phyloP scores from a whole-genome alignment of 2,888 invertebrate genomes.

The Sminthurides aquaticus region DNA sequence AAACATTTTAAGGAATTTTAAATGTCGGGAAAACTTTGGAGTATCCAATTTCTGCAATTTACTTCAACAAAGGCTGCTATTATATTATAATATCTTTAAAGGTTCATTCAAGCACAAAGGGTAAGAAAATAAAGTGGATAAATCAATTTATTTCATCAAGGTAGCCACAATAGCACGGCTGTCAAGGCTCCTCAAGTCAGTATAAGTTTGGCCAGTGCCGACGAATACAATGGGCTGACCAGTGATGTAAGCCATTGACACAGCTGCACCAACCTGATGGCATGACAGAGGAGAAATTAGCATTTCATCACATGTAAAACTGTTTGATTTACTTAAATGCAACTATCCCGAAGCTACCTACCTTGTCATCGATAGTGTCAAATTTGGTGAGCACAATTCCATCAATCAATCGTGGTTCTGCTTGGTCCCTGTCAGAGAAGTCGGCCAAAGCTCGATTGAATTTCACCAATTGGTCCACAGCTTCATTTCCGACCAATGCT shows the following conservation, averaged over 20 bases:
- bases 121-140: constrained; percentile 7
- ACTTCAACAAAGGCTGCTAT: too few relatives aligned
- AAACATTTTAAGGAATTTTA: too few relatives aligned
- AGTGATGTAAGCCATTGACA: constrained; percentile 99
- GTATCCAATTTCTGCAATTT: too few relatives aligned
- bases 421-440: constrained; percentile 58
- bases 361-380: constrained; percentile 99
- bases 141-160: constrained; percentile 71
- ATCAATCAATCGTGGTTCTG: constrained; percentile 86
- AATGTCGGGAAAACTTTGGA: too few relatives aligned
- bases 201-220: constrained; percentile 98
- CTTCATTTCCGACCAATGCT: constrained; percentile 98
- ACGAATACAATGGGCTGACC: constrained; percentile 99
- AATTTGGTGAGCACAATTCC: constrained; percentile 99
- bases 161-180: constrained; percentile 93
- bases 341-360: too few relatives aligned
- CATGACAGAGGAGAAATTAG: too few relatives aligned
- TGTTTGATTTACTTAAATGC: too few relatives aligned
- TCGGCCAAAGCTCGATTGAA: constrained; percentile 98
- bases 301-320: too few relatives aligned
- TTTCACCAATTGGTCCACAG: constrained; percentile 96
- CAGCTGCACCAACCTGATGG: constrained; percentile 82
- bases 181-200: constrained; percentile 92
- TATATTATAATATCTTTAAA: too few relatives aligned
- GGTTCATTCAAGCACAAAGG: background rate